Conservation (phyloP, 2,113 vertebrate species). For the Myanophis thanlyinensis region DNA sequence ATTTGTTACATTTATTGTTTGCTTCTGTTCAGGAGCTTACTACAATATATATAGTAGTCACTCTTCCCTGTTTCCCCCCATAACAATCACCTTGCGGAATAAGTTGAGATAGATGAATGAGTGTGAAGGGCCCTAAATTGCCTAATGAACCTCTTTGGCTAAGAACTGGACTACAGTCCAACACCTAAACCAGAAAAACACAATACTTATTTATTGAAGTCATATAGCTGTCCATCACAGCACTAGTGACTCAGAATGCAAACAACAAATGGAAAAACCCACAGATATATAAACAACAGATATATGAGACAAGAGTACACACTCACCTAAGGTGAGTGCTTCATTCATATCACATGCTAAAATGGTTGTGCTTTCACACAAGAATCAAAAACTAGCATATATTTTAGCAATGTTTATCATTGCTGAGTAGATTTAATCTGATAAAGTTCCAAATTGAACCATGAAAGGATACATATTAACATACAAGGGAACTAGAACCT, state of each 20-base stretch:
- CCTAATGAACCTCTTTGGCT: neutral
- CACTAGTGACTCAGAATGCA: too few species aligned
- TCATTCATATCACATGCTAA: neutral
- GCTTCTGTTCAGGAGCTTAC: neutral
- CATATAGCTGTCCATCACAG: too few species aligned
- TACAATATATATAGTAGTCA: neutral
- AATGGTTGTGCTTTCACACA: neutral
- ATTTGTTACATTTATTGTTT: neutral
- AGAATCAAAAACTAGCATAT: neutral
- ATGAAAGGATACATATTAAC: neutral
- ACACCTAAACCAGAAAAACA: neutral
- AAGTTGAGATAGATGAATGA: neutral
- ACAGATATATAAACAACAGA: too few species aligned
- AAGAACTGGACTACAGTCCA: neutral
- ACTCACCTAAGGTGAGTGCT: neutral
- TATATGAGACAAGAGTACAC: neutral
- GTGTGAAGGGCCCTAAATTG: neutral
- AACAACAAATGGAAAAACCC: too few species aligned
- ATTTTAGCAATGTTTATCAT: neutral
- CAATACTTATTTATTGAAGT: neutral
- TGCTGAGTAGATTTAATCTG: neutral
- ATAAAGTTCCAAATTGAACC: neutral
- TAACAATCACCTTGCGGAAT: neutral
- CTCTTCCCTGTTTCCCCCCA: neutral
- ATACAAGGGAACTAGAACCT: neutral